These are phyloP conservation scores for Hippoglossus stenolepis DNA, from an alignment of 2,113 vertebrate species.

Conservation along the genomic window DNA sequence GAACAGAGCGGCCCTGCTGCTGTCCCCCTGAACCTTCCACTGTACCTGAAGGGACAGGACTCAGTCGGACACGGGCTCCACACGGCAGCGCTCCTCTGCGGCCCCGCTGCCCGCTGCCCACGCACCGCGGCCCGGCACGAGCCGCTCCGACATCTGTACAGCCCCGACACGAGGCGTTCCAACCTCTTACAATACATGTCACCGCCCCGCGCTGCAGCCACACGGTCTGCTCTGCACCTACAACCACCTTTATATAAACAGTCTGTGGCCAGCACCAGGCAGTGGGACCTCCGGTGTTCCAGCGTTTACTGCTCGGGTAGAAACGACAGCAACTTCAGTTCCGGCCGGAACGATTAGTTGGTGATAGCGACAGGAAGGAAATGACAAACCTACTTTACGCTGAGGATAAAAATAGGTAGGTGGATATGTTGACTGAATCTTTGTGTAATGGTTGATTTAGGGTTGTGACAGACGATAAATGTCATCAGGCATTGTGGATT, in stretches of 20 bases:
- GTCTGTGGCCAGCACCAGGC: no score
- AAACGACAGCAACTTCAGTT: slow-evolving; percentile 45
- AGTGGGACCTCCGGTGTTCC: not conserved
- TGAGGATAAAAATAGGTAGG: no score
- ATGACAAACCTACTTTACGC: not conserved
- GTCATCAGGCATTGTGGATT: no score
- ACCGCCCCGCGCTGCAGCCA: no score
- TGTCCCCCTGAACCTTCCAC: no score
- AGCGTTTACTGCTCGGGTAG: slow-evolving; percentile 12
- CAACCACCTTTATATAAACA: no score
- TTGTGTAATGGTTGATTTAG: no score
- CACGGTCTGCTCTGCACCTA: not conserved
- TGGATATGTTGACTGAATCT: no score
- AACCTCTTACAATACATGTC: slow-evolving; percentile 60
- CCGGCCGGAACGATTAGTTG: not conserved
- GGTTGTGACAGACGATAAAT: not conserved
- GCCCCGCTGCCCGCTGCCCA: slow-evolving; percentile 54
- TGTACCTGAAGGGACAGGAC: slow-evolving; percentile 1
- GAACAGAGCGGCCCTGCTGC: not conserved
- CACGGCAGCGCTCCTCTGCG: slow-evolving; percentile 16
- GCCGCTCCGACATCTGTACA: slow-evolving; percentile 27
- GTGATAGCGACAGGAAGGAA: not conserved
- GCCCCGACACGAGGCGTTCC: slow-evolving; percentile 35
- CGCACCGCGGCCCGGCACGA: slow-evolving; percentile 55
- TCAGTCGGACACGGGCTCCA: not conserved